Conservation (phyloP, 2,797 vertebrate genomes). For the Ctenosaura bakeri region DNA sequence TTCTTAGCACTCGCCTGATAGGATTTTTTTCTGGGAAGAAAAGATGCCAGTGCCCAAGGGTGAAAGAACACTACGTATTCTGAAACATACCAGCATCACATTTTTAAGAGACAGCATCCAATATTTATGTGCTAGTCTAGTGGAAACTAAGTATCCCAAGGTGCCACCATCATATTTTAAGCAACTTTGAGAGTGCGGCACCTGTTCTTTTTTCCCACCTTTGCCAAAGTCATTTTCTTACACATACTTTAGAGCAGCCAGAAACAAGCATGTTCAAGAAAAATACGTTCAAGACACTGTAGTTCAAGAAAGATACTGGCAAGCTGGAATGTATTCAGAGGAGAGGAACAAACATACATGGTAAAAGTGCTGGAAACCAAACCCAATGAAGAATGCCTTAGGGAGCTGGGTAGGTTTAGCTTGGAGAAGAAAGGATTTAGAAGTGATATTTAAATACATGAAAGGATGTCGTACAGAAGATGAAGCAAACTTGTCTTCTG, state of each 20-base stretch:
- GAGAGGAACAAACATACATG: no score
- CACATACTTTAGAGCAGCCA: not conserved
- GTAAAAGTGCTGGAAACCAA: no score
- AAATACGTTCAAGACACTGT: no score
- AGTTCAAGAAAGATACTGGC: no score
- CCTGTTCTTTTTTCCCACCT: not conserved
- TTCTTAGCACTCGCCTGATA: not conserved
- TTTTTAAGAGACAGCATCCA: conserved; percentile 10
- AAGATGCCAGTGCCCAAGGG: not conserved
- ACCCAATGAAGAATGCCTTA: no score
- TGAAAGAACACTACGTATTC: not conserved
- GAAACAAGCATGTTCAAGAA: not conserved
- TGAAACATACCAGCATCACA: not conserved
- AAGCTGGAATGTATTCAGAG: no score
- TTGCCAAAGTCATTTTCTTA: not conserved
- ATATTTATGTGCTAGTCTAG: not conserved
- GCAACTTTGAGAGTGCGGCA: not conserved
- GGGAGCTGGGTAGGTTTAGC: no score
- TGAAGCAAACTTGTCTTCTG: no score
- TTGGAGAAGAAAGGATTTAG: no score
- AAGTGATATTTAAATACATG: no score
- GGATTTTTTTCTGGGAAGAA: not conserved
- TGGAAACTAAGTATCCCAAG: not conserved
- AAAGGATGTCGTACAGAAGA: no score
- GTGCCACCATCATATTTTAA: not conserved